Percentiles rank a stretch among this genome's conserved stretches.
Conservation (phyloP, 2,113 vertebrate genomes). For the Chiloscyllium plagiosum region DNA sequence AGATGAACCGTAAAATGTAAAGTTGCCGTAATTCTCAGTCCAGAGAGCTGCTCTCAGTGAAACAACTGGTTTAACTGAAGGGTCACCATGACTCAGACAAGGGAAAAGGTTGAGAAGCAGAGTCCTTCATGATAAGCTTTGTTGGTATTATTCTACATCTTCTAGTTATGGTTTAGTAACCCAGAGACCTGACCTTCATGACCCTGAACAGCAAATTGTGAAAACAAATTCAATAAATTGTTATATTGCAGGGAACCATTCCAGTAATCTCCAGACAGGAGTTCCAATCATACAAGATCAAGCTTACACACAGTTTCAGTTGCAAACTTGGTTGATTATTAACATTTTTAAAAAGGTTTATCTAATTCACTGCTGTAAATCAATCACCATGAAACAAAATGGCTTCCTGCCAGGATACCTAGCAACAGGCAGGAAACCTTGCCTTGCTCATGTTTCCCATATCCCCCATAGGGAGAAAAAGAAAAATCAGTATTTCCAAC, state of each 20-base stretch:
- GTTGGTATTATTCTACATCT: too few species aligned
- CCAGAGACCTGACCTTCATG: not conserved
- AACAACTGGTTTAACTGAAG: too few species aligned
- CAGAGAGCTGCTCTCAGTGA: too few species aligned
- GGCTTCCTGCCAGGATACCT: not conserved
- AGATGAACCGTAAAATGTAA: not conserved
- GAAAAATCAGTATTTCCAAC: not conserved
- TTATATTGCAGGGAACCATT: not conserved
- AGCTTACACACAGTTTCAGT: not conserved
- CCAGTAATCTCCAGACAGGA: not conserved
- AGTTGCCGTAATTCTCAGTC: too few species aligned
- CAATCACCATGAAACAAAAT: not conserved
- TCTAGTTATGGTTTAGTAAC: not conserved
- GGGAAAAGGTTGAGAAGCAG: too few species aligned
- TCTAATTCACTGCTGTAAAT: not conserved
- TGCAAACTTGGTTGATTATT: not conserved
- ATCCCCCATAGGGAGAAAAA: not conserved
- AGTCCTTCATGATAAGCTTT: too few species aligned
- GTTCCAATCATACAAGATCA: not conserved
- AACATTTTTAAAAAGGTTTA: not conserved
- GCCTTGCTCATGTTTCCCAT: not conserved
- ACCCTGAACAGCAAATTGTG: not conserved
- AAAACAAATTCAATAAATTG: not conserved
- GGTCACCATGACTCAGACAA: too few species aligned
- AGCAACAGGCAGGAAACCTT: not conserved